Conservation (phyloP, 1,140 invertebrate genomes). For the Drosophila mauritiana region DNA sequence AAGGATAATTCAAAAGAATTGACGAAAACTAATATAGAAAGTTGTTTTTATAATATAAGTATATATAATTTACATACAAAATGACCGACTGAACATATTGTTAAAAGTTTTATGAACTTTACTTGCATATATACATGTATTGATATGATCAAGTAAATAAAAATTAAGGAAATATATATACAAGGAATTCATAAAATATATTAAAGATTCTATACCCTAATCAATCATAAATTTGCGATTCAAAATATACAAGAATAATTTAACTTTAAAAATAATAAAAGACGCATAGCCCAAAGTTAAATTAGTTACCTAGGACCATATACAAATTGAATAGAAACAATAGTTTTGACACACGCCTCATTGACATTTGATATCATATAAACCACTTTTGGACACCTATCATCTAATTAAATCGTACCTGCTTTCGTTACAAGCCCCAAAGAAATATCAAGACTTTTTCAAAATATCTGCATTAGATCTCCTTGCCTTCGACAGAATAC, state of each 20-base stretch:
- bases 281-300: conserved; percentile 56
- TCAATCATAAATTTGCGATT: conserved; percentile 78
- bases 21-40: conserved; percentile 45
- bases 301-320: conserved; percentile 48
- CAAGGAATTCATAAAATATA: conserved; percentile 71
- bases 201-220: conserved; percentile 77
- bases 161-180: conserved; percentile 71
- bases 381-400: conserved; percentile 6
- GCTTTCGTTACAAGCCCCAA: conserved; percentile 12
- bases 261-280: conserved; percentile 57
- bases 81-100: conserved; percentile 84
- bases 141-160: conserved; percentile 81
- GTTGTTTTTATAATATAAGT: conserved; percentile 71
- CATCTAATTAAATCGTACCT: background rate
- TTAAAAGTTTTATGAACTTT: conserved; percentile 83
- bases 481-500: conserved; percentile 6
- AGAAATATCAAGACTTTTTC: conserved; percentile 48
- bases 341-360: background rate
- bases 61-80: conserved; percentile 80
- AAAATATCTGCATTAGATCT: conserved; percentile 13
- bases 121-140: conserved; percentile 80
- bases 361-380: conserved; percentile 26
- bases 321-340: background rate
- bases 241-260: conserved; percentile 55
- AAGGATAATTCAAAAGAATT: conserved; percentile 50